phyloP scores from a whole-genome alignment of 2,797 vertebrate genomes.

The Echiichthys vipera region DNA sequence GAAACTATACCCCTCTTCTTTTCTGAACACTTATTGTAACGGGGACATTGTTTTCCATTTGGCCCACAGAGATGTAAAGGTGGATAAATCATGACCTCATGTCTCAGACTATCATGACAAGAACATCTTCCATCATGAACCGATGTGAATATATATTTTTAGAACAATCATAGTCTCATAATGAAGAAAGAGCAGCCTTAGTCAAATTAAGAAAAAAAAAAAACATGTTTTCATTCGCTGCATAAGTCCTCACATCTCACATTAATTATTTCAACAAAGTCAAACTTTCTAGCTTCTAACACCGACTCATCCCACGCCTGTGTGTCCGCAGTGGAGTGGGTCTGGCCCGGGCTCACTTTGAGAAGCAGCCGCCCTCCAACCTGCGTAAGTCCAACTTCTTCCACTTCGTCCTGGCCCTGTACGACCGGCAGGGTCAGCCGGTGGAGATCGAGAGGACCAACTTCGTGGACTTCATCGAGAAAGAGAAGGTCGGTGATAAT shows the following conservation, averaged over 20 bases:
- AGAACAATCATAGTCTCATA: background rate
- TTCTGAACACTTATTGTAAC: background rate
- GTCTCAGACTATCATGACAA: background rate
- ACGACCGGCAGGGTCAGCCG: slow-evolving; percentile 98
- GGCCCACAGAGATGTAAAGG: background rate
- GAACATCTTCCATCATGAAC: background rate
- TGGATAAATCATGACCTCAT: slow-evolving; percentile 6
- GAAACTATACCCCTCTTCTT: too few relatives aligned
- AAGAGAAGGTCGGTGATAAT: slow-evolving; percentile 97
- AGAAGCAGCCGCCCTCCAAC: slow-evolving; percentile 99
- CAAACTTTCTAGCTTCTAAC: slow-evolving; percentile 20
- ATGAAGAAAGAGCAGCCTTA: background rate
- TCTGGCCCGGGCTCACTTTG: slow-evolving; percentile 98
- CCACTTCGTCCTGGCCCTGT: slow-evolving; percentile 98
- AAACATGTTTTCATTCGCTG: background rate
- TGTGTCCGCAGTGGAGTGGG: slow-evolving; percentile 95
- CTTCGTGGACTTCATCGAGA: slow-evolving; percentile 98
- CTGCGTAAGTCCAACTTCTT: slow-evolving; percentile 99
- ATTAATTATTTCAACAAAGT: background rate
- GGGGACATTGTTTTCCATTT: background rate
- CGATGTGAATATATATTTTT: background rate
- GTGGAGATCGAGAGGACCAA: slow-evolving; percentile 99
- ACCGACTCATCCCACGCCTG: slow-evolving; percentile 53
- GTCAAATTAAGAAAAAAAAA: background rate
- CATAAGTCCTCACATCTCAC: background rate